Base-by-base conservation (phyloP, 2,888 invertebrate species). In the Steinernema carpocapsae region DNA sequence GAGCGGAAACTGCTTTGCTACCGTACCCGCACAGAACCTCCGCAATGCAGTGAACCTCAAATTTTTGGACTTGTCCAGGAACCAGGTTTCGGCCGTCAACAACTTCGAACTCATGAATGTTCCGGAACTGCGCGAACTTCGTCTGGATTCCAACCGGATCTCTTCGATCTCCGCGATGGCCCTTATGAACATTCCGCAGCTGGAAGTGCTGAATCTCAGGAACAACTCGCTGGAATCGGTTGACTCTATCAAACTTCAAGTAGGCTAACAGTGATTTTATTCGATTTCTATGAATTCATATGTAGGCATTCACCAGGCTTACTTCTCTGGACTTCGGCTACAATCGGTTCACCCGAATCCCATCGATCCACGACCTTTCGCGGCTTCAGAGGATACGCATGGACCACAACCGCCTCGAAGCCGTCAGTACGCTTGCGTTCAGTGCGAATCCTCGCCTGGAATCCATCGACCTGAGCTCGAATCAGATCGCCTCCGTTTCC, bases 171-270 rank as follows among this genome's bases (percentile, higher is more conserved):
- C 94, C n/a, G 91, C 92, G 74, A 91, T 93, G 87, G 89, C 94
- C 74, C 93, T 95, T 84, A 93, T 94, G 87, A 93, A 93, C 45
- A 93, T 94, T 86, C 95, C 95, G 51, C 92, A 92, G 82, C 90
- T 95, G 88, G 91, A 92, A 64, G 91, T 91, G 75, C 90, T 95
- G 26, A 86, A 94, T 88, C 89, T 95, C 73, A 93, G 93, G 80
- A 91, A 91, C 84, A 95, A 95, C 89, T 91, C 91, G 85, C 46
- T 59, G n/a, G 22, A 73, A 22, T 22, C 51, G 32, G 17, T 51
- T 32, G 29, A 56, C 10, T 24, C 56, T 3, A 22, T 32, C 17
- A 64, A 64, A 26, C 64, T 64, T 12, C 64, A 64, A 29, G 64
- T 64, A 26, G 48, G 17, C 48, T 48, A 48, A 48, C 19, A 3